These are phyloP conservation scores for Pollenia griseotomentosa DNA, from an alignment of 2,888 invertebrate species.

Conservation along the genomic window DNA sequence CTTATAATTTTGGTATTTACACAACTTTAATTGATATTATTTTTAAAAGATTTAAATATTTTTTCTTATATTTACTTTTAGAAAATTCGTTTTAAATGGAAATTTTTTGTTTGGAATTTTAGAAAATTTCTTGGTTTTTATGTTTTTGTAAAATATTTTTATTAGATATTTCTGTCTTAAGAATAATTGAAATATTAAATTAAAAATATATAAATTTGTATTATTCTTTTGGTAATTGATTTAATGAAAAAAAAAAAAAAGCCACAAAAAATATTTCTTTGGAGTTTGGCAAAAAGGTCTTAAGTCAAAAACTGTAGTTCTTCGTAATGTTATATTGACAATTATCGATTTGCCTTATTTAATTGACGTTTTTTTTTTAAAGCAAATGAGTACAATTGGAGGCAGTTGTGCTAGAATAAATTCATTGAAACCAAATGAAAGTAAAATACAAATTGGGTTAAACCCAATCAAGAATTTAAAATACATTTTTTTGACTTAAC, in stretches of 20 bases:
- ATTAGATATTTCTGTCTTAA: neutral
- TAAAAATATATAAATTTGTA: slow-evolving; percentile 53
- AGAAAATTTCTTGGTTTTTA: neutral
- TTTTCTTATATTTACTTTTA: neutral
- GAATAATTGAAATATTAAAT: slow-evolving; percentile 60
- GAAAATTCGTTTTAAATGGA: neutral
- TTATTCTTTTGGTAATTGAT: slow-evolving; percentile 62
- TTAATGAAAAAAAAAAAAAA: slow-evolving; percentile 21
- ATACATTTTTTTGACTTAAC: too few species aligned
- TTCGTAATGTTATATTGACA: too few species aligned
- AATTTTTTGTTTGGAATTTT: neutral
- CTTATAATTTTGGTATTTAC: neutral
- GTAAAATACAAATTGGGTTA: too few species aligned
- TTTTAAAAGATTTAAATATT: neutral
- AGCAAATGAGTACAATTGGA: too few species aligned
- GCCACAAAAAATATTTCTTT: neutral
- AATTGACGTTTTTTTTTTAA: too few species aligned
- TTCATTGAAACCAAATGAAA: too few species aligned
- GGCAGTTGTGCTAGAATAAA: too few species aligned
- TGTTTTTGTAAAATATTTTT: neutral
- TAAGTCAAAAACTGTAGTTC: too few species aligned
- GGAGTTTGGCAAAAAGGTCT: too few species aligned
- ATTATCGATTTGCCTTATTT: too few species aligned
- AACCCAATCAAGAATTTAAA: too few species aligned
- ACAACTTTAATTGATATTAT: slow-evolving; percentile 23